Conservation (phyloP, 2,888 invertebrate genomes). For the Eledona agricola region DNA sequence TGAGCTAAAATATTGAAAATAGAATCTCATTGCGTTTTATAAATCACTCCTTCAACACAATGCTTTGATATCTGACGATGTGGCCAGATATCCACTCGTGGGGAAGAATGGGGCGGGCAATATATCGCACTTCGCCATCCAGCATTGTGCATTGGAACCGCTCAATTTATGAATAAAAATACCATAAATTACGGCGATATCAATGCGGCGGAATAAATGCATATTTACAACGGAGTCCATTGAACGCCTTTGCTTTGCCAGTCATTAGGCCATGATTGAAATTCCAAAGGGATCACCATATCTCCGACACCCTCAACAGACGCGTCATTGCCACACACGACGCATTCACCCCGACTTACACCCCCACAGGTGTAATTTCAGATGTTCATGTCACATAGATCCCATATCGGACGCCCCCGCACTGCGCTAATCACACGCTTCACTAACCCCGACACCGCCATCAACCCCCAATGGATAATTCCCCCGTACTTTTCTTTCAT, state of each 20-base stretch:
- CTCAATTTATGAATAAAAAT: conserved; percentile 60
- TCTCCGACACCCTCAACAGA: conserved; percentile 18
- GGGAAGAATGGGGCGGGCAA: conserved; percentile 53
- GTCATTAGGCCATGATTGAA: conserved; percentile 48
- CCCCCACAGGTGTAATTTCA: conserved; percentile 30
- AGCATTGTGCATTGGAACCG: conserved; percentile 55
- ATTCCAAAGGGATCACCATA: conserved; percentile 39
- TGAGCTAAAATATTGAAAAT: conserved; percentile 55
- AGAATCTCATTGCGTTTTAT: conserved; percentile 57
- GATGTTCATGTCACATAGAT: conserved; percentile 25
- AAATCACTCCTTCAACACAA: conserved; percentile 58
- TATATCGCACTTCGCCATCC: conserved; percentile 53
- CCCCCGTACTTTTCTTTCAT: no score
- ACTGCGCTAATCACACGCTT: conserved; percentile 24
- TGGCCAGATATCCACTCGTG: conserved; percentile 53
- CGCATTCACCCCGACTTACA: conserved; percentile 9
- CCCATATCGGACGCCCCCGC: conserved; percentile 16
- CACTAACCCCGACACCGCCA: conserved; percentile 17
- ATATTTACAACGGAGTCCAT: conserved; percentile 54
- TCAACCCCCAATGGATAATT: conserved; percentile 13
- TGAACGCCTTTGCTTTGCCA: conserved; percentile 40
- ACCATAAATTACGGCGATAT: conserved; percentile 58
- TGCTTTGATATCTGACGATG: conserved; percentile 54
- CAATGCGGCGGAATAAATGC: conserved; percentile 57
- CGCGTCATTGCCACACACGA: conserved; percentile 21